Percentiles rank a stretch among this genome's conserved stretches.
These are phyloP conservation scores for Smutsia temminckii DNA, from an alignment of 2,797 vertebrate species.

Conservation along the genomic window DNA sequence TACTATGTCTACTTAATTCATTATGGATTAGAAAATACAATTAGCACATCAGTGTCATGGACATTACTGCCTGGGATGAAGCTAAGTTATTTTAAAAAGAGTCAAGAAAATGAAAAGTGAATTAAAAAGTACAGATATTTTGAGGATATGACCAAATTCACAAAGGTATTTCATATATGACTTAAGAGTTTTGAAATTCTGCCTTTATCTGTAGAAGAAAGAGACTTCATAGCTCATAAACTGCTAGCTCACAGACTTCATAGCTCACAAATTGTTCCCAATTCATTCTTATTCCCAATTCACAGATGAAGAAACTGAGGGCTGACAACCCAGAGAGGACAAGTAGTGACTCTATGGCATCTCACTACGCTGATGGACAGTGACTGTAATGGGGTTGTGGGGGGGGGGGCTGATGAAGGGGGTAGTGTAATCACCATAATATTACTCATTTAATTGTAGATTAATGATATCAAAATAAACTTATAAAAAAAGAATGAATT, in stretches of 20 bases:
- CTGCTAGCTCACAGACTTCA: not conserved
- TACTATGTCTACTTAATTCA: not conserved
- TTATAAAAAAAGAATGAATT: not conserved
- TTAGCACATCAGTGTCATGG: not conserved
- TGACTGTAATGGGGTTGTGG: too few relatives aligned
- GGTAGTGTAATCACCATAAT: too few relatives aligned
- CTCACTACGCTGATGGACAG: too few relatives aligned
- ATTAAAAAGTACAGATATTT: slow-evolving; percentile 29
- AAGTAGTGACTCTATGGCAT: too few relatives aligned
- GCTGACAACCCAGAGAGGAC: too few relatives aligned
- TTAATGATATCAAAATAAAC: too few relatives aligned
- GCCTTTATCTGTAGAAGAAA: not conserved
- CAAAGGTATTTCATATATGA: not conserved
- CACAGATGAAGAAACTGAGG: too few relatives aligned
- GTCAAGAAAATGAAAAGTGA: not conserved
- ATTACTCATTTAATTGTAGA: too few relatives aligned
- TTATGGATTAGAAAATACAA: not conserved
- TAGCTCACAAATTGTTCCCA: not conserved
- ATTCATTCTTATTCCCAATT: not conserved
- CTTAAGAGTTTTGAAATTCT: slow-evolving; percentile 25
- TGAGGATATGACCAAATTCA: slow-evolving; percentile 8
- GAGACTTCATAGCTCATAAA: not conserved
- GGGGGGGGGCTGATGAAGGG: too few relatives aligned
- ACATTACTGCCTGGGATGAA: not conserved
- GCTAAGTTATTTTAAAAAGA: not conserved